A percentile compares a stretch with the other conserved stretches of the same genome.
phyloP scores from a whole-genome alignment of 2,888 invertebrate genomes.

The Ennomos erosarius region DNA sequence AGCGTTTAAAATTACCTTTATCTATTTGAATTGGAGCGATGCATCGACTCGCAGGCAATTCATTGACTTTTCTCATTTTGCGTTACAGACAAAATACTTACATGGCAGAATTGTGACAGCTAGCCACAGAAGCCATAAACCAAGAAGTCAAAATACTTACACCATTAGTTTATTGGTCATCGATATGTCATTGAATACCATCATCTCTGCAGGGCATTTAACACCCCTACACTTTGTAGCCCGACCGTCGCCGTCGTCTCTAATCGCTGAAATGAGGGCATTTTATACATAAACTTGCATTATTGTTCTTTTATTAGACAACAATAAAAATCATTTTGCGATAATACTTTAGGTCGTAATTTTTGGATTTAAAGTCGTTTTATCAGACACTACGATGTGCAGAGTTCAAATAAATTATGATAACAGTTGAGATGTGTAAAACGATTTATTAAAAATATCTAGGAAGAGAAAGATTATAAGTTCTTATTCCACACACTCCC shows the following conservation, averaged over 20 bases:
- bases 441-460: no score
- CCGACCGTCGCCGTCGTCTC: constrained; percentile 51
- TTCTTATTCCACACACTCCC: no score
- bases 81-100: no score
- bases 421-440: no score
- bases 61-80: no score
- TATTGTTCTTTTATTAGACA: constrained; percentile 75
- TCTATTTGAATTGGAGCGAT: no score
- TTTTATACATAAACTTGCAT: constrained; percentile 70
- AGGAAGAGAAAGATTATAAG: no score
- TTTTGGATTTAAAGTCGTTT: constrained; percentile 18
- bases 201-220: constrained; percentile 29
- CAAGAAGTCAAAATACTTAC: no score
- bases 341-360: constrained; percentile 26
- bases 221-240: constrained; percentile 32
- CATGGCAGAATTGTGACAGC: no score
- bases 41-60: no score
- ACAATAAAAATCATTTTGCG: constrained; percentile 48
- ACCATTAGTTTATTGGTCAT: background rate
- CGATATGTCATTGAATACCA: constrained; percentile 23
- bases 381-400: constrained; percentile 7
- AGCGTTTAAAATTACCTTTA: no score
- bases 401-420: background rate
- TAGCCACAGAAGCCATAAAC: no score
- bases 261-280: constrained; percentile 64